A percentile compares a stretch with the other conserved stretches of the same genome.
These are phyloP conservation scores for Chionomys nivalis DNA, from an alignment of 2,113 vertebrate genomes.

Conservation along the genomic window DNA sequence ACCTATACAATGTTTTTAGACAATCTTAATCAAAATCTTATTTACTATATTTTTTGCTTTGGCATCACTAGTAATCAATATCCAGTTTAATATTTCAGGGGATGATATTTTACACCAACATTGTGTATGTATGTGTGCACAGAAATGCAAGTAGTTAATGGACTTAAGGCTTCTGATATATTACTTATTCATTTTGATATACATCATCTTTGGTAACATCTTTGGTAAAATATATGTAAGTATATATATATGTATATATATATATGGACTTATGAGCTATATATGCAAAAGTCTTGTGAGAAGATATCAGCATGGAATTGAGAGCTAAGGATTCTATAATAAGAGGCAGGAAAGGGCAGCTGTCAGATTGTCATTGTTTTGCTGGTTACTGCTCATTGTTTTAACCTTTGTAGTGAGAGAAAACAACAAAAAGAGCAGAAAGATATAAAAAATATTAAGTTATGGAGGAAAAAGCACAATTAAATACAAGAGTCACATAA, in stretches of 20 bases:
- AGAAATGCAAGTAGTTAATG: too few species aligned
- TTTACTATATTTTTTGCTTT: not conserved
- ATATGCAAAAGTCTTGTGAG: not conserved
- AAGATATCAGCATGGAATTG: not conserved
- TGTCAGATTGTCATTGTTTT: not conserved
- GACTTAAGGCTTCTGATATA: too few species aligned
- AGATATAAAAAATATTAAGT: not conserved
- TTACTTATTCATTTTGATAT: too few species aligned
- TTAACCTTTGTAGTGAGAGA: not conserved
- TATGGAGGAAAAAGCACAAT: not conserved
- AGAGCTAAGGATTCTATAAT: not conserved
- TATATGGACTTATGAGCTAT: not conserved
- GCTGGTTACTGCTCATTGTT: not conserved
- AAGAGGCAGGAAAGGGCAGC: not conserved
- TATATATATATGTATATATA: not conserved
- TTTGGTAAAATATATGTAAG: not conserved
- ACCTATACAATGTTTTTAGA: not conserved
- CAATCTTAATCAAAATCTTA: not conserved
- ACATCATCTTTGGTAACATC: too few species aligned
- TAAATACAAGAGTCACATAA: not conserved
- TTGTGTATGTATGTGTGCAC: too few species aligned
- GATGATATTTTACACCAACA: not conserved
- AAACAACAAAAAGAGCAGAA: not conserved
- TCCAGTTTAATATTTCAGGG: not conserved
- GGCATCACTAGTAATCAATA: too few species aligned